A percentile compares a stretch with the other conserved stretches of the same genome.
Conservation (phyloP, 1,140 invertebrate species). For the Drosophila rhopaloa region DNA sequence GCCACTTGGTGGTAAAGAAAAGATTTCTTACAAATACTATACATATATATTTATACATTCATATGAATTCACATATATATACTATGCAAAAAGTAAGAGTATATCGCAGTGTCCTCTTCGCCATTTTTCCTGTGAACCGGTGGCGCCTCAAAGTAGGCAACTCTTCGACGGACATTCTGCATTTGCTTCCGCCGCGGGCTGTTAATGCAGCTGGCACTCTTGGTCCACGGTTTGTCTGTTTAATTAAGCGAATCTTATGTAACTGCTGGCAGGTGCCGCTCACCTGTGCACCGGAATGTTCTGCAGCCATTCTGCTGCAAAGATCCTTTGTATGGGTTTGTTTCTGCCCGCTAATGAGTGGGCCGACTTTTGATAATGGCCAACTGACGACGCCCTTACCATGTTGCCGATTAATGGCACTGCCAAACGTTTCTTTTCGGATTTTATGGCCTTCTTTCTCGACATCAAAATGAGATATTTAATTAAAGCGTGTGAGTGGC, state of each 20-base stretch:
- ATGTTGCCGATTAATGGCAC: slow-evolving; percentile 48
- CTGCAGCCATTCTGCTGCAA: neutral
- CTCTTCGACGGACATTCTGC: slow-evolving; percentile 4
- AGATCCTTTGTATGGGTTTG: neutral
- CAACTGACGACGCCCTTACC: slow-evolving; percentile 36
- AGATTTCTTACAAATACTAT: too few relatives aligned
- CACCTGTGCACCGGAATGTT: slow-evolving; percentile 34
- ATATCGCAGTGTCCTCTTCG: neutral
- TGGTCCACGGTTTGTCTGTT: slow-evolving; percentile 40
- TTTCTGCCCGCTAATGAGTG: slow-evolving; percentile 37
- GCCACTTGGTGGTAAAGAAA: too few relatives aligned
- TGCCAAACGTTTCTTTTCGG: slow-evolving; percentile 13
- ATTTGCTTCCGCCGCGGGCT: slow-evolving; percentile 49
- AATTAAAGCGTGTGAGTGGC: slow-evolving; percentile 40
- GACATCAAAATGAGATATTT: slow-evolving; percentile 13
- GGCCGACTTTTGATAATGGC: slow-evolving; percentile 30
- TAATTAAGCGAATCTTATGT: slow-evolving; percentile 51
- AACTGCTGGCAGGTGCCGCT: slow-evolving; percentile 37
- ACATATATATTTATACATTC: too few relatives aligned
- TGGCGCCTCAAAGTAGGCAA: slow-evolving; percentile 11
- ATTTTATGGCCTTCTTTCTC: slow-evolving; percentile 40
- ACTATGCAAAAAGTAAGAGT: neutral
- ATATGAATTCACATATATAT: too few relatives aligned
- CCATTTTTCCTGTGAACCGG: neutral
- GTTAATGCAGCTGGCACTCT: slow-evolving; percentile 35